A percentile compares a stretch with the other conserved stretches of the same genome.
phyloP scores from a whole-genome alignment of 37 sponge, comb jelly and placozoan genomes.

The Hexactinellida sp. region DNA sequence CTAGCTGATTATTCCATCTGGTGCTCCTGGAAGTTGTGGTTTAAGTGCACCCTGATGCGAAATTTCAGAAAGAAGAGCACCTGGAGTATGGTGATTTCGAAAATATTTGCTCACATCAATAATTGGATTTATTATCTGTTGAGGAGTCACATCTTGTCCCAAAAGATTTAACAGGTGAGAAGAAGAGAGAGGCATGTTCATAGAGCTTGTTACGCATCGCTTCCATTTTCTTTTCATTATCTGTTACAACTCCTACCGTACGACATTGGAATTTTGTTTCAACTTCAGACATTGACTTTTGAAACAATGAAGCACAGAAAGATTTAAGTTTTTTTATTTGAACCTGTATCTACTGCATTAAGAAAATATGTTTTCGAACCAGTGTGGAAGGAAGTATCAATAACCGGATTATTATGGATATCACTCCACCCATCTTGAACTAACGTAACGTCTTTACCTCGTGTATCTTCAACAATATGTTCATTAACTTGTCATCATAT shows the following conservation, averaged over 20 bases:
- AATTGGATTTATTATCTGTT: neutral
- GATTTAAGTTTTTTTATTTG: neutral
- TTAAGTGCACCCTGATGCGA: neutral
- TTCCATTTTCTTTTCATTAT: neutral
- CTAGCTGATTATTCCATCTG: neutral
- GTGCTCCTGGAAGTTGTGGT: neutral
- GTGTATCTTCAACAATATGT: neutral
- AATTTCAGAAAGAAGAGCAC: conserved; percentile 9
- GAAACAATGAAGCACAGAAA: neutral
- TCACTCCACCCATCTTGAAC: conserved; percentile 9
- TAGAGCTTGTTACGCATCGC: neutral
- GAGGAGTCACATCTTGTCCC: neutral
- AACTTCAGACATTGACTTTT: neutral
- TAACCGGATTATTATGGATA: neutral
- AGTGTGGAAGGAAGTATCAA: neutral
- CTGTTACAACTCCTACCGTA: neutral
- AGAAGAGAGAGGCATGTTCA: neutral
- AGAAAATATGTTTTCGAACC: neutral
- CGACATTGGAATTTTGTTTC: neutral
- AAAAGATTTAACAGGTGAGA: neutral
- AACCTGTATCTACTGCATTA: neutral
- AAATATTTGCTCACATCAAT: conserved; percentile 5
- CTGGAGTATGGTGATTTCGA: no score
- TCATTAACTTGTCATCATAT: neutral
- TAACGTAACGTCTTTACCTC: neutral